A percentile compares a stretch with the other conserved stretches of the same genome.
Evolutionary conservation across 2,797 vertebrate species (phyloP).

Genomic region (Poeciliopsis infans): DNA sequence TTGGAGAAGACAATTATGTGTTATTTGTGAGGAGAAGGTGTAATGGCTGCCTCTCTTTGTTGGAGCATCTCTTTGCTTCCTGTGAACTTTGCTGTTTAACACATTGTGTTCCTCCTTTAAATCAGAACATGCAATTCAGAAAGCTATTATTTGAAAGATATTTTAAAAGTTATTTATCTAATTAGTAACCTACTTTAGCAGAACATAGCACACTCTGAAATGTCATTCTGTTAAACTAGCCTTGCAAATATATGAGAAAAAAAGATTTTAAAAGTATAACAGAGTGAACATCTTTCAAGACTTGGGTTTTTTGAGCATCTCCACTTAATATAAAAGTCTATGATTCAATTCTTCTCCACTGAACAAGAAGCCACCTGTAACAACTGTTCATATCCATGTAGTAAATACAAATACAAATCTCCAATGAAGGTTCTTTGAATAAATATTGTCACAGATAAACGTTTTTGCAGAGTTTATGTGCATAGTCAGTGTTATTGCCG

Average conservation of each 20-base stretch:
- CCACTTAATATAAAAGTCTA: not conserved
- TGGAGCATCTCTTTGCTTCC: conserved; percentile 51
- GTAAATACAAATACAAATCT: not conserved
- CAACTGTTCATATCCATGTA: not conserved
- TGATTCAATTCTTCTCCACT: not conserved
- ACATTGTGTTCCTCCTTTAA: conserved; percentile 16
- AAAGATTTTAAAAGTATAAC: conserved; percentile 1
- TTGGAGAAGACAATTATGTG: conserved; percentile 66
- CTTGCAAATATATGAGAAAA: not conserved
- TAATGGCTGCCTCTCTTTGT: conserved; percentile 54
- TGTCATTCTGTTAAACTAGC: not conserved
- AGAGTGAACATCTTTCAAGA: not conserved
- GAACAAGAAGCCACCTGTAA: not conserved
- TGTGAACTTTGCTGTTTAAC: conserved; percentile 50
- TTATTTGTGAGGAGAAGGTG: conserved; percentile 65
- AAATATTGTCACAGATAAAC: not conserved
- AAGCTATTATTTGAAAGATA: conserved; percentile 18
- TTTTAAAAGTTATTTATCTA: conserved; percentile 16
- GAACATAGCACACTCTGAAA: not conserved
- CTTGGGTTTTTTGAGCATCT: not conserved
- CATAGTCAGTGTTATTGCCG: not conserved
- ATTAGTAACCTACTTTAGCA: not conserved
- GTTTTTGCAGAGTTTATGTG: not conserved
- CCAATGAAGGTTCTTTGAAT: not conserved
- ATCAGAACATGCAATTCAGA: conserved; percentile 2